Conservation (phyloP, 1,140 invertebrate genomes). For the Diachasma alloeum region DNA sequence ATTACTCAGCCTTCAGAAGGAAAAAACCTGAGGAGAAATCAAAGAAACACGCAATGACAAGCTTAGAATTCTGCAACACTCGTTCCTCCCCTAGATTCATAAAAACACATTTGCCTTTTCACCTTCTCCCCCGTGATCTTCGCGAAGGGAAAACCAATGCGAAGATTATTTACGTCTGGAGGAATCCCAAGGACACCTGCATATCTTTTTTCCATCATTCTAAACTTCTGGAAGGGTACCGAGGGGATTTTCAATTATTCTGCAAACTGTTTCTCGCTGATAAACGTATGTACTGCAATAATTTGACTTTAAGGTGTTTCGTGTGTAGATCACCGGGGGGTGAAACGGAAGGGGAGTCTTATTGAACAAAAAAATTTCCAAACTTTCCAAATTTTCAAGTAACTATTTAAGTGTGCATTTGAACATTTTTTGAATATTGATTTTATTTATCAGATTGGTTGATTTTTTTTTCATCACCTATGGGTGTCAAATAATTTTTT, state of each 20-base stretch:
- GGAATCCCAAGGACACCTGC: slow-evolving; percentile 83
- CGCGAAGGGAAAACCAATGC: slow-evolving; percentile 61
- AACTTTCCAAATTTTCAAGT: too few species aligned
- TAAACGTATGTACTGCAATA: slow-evolving; percentile 41
- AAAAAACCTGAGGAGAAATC: slow-evolving; percentile 30
- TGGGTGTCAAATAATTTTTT: too few species aligned
- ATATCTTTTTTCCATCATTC: slow-evolving; percentile 80
- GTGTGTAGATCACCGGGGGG: too few species aligned
- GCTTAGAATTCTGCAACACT: slow-evolving; percentile 30
- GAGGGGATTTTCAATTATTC: slow-evolving; percentile 72
- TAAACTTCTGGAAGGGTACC: slow-evolving; percentile 69
- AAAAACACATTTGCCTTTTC: slow-evolving; percentile 77
- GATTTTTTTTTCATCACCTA: too few species aligned
- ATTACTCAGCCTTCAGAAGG: background rate
- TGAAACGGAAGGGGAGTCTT: too few species aligned
- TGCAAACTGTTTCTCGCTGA: slow-evolving; percentile 69
- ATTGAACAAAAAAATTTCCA: too few species aligned
- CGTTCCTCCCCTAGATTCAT: slow-evolving; percentile 68
- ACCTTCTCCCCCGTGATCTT: slow-evolving; percentile 71
- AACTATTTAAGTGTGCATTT: too few species aligned
- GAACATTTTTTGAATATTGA: too few species aligned
- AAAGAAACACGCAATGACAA: slow-evolving; percentile 55
- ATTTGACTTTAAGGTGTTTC: too few species aligned
- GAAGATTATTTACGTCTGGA: slow-evolving; percentile 79
- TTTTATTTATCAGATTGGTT: too few species aligned